phyloP scores from a whole-genome alignment of 2,797 vertebrate species.

The Muscicapa comitata region DNA sequence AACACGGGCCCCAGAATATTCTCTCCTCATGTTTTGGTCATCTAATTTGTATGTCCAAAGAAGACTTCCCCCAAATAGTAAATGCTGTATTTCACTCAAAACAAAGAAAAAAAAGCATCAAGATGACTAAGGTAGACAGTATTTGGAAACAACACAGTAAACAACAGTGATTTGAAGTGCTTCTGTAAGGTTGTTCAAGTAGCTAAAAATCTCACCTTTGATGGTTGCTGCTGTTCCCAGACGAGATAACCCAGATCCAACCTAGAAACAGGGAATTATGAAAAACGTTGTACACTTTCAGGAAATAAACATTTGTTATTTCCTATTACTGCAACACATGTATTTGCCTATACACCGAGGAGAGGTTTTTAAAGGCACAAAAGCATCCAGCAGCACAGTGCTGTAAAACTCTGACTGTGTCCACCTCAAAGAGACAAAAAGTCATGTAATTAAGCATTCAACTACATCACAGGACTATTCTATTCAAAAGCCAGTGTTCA shows the following conservation, averaged over 20 bases:
- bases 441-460: background rate
- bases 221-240: slow-evolving; percentile 83
- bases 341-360: background rate
- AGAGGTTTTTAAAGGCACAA: background rate
- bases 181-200: background rate
- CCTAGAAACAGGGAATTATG: slow-evolving; percentile 72
- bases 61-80: background rate
- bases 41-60: background rate
- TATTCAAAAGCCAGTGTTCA: background rate
- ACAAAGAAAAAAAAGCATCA: background rate
- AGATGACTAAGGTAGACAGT: background rate
- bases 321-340: background rate
- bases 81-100: background rate
- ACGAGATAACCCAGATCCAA: slow-evolving; percentile 83
- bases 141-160: background rate
- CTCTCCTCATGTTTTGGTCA: background rate
- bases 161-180: background rate
- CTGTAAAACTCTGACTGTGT: background rate
- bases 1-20: background rate
- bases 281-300: background rate
- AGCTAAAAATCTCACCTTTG: slow-evolving; percentile 82
- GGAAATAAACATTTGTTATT: background rate
- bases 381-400: background rate
- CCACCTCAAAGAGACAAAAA: background rate
- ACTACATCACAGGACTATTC: background rate